Base-by-base conservation (phyloP, 2,797 vertebrate species). In the Sebastes alutus region DNA sequence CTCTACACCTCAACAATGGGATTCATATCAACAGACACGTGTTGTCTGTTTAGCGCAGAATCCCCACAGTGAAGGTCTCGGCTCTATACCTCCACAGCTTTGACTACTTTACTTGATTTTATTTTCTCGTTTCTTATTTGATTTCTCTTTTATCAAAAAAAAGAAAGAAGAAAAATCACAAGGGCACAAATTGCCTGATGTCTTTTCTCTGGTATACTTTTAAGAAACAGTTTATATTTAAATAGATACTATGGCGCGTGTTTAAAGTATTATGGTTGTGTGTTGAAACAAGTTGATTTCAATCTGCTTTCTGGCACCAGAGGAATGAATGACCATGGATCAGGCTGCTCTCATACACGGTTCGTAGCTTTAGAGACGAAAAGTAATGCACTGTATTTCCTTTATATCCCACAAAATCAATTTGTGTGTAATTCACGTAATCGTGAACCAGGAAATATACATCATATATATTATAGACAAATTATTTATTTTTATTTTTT, bases 1-100 rank as follows among this genome's bases (percentile, higher is more conserved):
- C 73, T 76, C 76, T 13, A 16, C 67, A 52, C 46, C 49, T 78
- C 61, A 11, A 14, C 68, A 8, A 16, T 81, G 73, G 56, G 56
- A 81, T 82, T 87, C 59, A 52, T 64, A 67, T 77, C 42, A 32
- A 30, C 54, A 67, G n/a, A 78, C 75, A 72, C 63, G 67, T 56
- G 62, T 79, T 80, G 64, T 82, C 22, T 75, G n/a, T 75, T 64
- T 2, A n/a, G 29, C 7, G 0, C 30, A 55, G 32, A 22, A 38
- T 29, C 52, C 54, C 55, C 0, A 9, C 60, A 56, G 73, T 14
- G 52, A 72, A 67, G 29, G 23, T 61, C 8, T 85, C 5, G 1
- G 30, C 59, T 65, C 23, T 60, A 22, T 54, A 0, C 42, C 29
- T 38, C 33, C 56, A 42, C 35, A 13, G 56, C 32, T 78, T 76